Conservation (phyloP, 2,888 invertebrate genomes). For the Drosophila monieri region DNA sequence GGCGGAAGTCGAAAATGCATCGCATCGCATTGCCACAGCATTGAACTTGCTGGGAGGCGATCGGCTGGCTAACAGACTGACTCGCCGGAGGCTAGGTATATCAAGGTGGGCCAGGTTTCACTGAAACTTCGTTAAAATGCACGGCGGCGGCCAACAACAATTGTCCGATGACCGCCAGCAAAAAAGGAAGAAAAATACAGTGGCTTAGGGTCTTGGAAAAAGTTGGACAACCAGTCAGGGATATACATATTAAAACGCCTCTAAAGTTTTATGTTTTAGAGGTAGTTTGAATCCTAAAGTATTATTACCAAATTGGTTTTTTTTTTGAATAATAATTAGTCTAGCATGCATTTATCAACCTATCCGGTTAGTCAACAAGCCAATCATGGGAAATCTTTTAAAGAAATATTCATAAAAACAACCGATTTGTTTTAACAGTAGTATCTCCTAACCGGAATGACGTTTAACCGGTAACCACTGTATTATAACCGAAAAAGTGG, state of each 20-base stretch:
- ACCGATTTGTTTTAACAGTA: conserved; percentile 3
- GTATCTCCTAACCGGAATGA: conserved; percentile 41
- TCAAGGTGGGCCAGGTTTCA: conserved; percentile 75
- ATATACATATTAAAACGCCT: too few relatives aligned
- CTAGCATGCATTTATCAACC: not conserved
- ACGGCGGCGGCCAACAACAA: conserved; percentile 27
- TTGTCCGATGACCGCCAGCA: conserved; percentile 55
- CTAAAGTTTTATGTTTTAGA: too few relatives aligned
- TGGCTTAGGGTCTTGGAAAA: not conserved
- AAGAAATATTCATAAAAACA: conserved; percentile 3
- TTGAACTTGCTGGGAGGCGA: conserved; percentile 65
- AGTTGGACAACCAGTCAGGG: not conserved
- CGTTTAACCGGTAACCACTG: conserved; percentile 21
- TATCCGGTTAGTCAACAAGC: not conserved
- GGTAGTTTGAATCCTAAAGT: too few relatives aligned
- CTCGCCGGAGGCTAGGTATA: conserved; percentile 42
- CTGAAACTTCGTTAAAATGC: conserved; percentile 58
- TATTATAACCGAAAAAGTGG: conserved; percentile 31
- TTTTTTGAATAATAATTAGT: not conserved
- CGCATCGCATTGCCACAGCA: conserved; percentile 48
- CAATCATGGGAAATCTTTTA: not conserved
- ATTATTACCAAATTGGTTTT: not conserved
- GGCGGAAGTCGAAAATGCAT: conserved; percentile 68
- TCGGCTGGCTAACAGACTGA: conserved; percentile 18
- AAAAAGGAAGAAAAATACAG: conserved; percentile 53